Conservation (phyloP, 2,797 vertebrate genomes). For the Tachyglossus aculeatus region DNA sequence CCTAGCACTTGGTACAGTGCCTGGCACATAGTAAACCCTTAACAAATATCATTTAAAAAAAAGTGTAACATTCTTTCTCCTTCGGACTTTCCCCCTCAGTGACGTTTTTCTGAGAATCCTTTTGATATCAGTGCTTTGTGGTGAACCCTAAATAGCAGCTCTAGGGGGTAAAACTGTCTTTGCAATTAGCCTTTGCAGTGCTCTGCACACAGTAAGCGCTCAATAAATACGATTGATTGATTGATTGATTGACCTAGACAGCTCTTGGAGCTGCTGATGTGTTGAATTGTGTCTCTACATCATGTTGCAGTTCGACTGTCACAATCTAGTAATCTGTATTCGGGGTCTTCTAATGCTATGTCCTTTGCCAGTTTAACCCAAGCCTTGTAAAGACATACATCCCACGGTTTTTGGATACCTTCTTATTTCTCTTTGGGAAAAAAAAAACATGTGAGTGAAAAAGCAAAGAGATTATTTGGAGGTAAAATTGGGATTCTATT, state of each 20-base stretch:
- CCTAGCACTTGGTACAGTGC: too few species aligned
- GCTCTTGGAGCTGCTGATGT: constrained; percentile 50
- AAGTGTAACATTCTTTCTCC: too few species aligned
- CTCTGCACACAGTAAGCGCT: too few species aligned
- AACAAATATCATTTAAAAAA: too few species aligned
- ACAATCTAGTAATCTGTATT: constrained; percentile 62
- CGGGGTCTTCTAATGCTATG: constrained; percentile 40
- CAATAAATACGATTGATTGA: too few species aligned
- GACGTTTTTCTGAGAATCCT: constrained; percentile 49
- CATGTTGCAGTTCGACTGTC: constrained; percentile 55
- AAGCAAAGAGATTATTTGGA: too few species aligned
- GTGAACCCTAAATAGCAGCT: constrained; percentile 42
- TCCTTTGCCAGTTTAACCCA: constrained; percentile 57
- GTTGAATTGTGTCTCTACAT: constrained; percentile 57
- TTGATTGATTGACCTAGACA: too few species aligned
- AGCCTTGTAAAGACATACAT: constrained; percentile 23
- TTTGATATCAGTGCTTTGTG: constrained; percentile 35
- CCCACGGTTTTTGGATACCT: constrained; percentile 11
- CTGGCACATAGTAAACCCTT: too few species aligned
- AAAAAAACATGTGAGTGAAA: too few species aligned
- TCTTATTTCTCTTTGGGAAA: constrained; percentile 35
- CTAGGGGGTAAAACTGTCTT: constrained; percentile 45
- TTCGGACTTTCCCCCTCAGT: too few species aligned
- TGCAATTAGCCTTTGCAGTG: constrained; percentile 58
- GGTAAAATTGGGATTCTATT: too few species aligned